These are phyloP conservation scores for Dendropsophus ebraccatus DNA, from an alignment of 2,113 vertebrate species.

Conservation along the genomic window DNA sequence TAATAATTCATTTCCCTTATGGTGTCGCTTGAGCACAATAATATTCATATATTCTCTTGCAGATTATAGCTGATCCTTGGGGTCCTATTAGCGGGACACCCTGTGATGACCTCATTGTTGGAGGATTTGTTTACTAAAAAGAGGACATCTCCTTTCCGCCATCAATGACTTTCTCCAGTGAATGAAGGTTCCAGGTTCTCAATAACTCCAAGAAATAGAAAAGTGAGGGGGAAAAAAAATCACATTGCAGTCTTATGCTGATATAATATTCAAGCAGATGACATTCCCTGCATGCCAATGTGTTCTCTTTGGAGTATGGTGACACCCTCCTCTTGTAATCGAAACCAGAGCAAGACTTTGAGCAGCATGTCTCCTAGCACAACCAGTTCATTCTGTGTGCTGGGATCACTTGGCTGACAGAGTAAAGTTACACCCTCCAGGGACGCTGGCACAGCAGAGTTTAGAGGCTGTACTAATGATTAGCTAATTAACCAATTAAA, in stretches of 20 bases:
- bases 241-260: conserved; percentile 1
- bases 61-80: too few relatives aligned
- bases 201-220: neutral
- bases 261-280: conserved; percentile 16
- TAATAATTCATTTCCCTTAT: neutral
- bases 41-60: too few relatives aligned
- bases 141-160: neutral
- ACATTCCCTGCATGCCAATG: conserved; percentile 39
- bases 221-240: neutral
- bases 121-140: too few relatives aligned
- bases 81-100: too few relatives aligned
- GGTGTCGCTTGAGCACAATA: neutral
- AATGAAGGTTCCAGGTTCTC: neutral
- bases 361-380: neutral
- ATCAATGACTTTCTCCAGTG: too few relatives aligned
- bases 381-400: conserved; percentile 12
- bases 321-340: neutral
- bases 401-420: conserved; percentile 22
- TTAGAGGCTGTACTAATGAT: conserved; percentile 27
- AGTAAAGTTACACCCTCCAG: conserved; percentile 19
- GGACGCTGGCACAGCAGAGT: neutral
- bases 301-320: neutral
- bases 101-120: too few relatives aligned
- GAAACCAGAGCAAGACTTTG: neutral
- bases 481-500: conserved; percentile 38